These are phyloP conservation scores for Aporophyla nigra DNA, from an alignment of 2,888 invertebrate species.

Conservation along the genomic window DNA sequence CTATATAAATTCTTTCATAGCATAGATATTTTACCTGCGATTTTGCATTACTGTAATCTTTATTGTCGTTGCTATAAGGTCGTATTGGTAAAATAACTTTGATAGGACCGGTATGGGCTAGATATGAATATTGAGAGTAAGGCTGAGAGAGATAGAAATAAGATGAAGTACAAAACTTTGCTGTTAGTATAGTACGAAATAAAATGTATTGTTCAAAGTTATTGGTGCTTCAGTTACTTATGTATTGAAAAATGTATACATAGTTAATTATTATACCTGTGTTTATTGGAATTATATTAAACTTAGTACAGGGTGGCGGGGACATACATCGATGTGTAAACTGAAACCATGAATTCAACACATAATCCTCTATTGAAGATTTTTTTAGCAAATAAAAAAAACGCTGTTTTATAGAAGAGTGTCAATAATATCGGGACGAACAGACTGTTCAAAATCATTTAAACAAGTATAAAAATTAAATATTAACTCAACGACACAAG, in stretches of 20 bases:
- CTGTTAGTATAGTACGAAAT: not conserved
- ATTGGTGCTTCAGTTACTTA: not conserved
- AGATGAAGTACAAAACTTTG: too few relatives aligned
- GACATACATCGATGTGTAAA: too few relatives aligned
- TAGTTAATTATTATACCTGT: not conserved
- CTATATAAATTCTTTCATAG: not conserved
- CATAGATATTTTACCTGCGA: not conserved
- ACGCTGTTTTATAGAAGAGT: too few relatives aligned
- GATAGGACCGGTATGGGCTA: too few relatives aligned
- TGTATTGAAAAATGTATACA: not conserved
- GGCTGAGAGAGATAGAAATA: not conserved
- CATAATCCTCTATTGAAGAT: too few relatives aligned
- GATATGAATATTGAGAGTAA: not conserved
- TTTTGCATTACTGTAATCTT: not conserved
- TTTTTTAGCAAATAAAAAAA: too few relatives aligned
- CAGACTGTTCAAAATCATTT: too few relatives aligned
- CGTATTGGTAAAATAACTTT: not conserved
- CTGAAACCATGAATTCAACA: too few relatives aligned
- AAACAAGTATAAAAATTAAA: too few relatives aligned
- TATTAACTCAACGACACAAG: too few relatives aligned
- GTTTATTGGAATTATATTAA: not conserved
- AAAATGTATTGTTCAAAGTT: not conserved
- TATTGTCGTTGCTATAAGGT: not conserved
- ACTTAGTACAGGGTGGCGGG: not conserved
- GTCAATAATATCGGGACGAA: too few relatives aligned